phyloP scores from a whole-genome alignment of 2,888 invertebrate genomes.

The Gnatocerus cornutus region DNA sequence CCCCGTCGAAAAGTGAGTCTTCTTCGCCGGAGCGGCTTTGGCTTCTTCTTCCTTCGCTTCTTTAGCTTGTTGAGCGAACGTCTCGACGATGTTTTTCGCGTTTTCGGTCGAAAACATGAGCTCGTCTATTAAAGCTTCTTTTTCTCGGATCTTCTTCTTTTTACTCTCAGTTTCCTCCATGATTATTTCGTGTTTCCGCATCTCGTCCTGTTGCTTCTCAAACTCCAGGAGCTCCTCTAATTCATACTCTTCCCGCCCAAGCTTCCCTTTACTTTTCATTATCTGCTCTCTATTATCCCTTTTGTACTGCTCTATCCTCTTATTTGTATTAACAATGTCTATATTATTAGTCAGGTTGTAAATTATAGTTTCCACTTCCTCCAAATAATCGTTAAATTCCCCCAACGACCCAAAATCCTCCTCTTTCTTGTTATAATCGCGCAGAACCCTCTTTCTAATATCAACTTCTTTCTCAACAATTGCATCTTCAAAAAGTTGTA shows the following conservation, averaged over 20 bases:
- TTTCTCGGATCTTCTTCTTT: slow-evolving; percentile 87
- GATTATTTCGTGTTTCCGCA: slow-evolving; percentile 81
- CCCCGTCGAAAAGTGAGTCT: slow-evolving; percentile 89
- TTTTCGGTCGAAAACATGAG: slow-evolving; percentile 94
- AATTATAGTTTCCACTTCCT: slow-evolving; percentile 93
- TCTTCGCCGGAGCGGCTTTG: slow-evolving; percentile 69
- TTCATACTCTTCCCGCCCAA: slow-evolving; percentile 88
- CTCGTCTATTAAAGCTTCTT: slow-evolving; percentile 95
- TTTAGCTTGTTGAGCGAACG: slow-evolving; percentile 82
- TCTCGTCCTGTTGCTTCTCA: slow-evolving; percentile 85
- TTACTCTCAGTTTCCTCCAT: slow-evolving; percentile 82
- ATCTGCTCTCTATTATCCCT: slow-evolving; percentile 91
- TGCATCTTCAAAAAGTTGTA: slow-evolving; percentile 97
- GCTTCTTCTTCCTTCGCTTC: slow-evolving; percentile 77
- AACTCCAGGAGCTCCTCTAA: slow-evolving; percentile 88
- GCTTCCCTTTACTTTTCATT: slow-evolving; percentile 84
- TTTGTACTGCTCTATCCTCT: slow-evolving; percentile 92
- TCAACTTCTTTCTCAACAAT: slow-evolving; percentile 98
- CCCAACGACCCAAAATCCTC: slow-evolving; percentile 89
- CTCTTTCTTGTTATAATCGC: slow-evolving; percentile 95
- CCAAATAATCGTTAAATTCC: slow-evolving; percentile 97
- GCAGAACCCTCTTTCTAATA: slow-evolving; percentile 89
- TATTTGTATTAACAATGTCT: slow-evolving; percentile 91
- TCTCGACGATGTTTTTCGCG: slow-evolving; percentile 89
- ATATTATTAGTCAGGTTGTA: slow-evolving; percentile 93